phyloP scores from a whole-genome alignment of 92 coral and sea anemone species.

The Palythoa grandiflora region DNA sequence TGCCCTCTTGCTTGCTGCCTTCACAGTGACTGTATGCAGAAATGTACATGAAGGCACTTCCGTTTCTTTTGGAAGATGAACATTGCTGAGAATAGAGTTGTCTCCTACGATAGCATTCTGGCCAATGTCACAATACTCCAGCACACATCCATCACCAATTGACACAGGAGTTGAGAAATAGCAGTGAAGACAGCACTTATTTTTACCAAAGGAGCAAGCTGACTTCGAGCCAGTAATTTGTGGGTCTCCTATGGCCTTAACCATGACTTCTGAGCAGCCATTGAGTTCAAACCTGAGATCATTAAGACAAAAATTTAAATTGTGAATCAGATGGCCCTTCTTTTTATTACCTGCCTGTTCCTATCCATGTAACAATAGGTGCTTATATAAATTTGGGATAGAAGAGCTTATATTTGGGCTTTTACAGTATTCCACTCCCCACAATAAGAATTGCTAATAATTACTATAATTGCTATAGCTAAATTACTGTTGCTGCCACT shows the following conservation, averaged over 20 bases:
- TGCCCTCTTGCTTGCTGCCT: constrained; percentile 60
- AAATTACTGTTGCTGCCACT: too few relatives aligned
- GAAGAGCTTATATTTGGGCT: too few relatives aligned
- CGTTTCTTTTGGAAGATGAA: constrained; percentile 76
- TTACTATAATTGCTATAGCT: too few relatives aligned
- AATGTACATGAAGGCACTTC: constrained; percentile 75
- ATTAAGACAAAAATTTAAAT: not conserved
- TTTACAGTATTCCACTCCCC: too few relatives aligned
- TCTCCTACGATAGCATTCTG: constrained; percentile 73
- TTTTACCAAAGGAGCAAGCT: constrained; percentile 39
- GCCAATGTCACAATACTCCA: constrained; percentile 87
- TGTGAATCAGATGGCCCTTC: not conserved
- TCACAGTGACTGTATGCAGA: constrained; percentile 87
- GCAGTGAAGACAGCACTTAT: constrained; percentile 85
- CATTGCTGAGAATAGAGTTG: constrained; percentile 83
- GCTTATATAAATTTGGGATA: too few relatives aligned
- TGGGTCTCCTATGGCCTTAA: constrained; percentile 52
- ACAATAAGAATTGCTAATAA: too few relatives aligned
- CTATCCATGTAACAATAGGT: too few relatives aligned
- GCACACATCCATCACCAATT: constrained; percentile 76
- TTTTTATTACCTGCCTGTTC: too few relatives aligned
- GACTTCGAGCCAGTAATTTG: constrained; percentile 48
- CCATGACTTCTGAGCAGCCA: constrained; percentile 73
- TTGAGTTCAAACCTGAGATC: constrained; percentile 76
- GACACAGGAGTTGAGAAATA: constrained; percentile 63